Base-by-base conservation (phyloP, 2,113 vertebrate species). In the Lasiurus borealis region DNA sequence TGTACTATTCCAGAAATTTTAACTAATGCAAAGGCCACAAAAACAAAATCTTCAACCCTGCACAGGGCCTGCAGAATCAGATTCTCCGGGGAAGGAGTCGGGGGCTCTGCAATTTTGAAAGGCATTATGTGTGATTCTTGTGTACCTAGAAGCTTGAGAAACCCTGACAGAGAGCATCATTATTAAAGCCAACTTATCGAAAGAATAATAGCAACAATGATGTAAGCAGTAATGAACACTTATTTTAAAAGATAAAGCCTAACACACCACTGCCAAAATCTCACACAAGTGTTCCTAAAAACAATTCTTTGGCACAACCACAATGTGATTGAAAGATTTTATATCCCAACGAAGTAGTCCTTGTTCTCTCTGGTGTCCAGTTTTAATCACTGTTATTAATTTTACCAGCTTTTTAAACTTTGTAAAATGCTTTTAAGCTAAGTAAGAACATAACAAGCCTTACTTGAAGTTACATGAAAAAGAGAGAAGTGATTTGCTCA, bases 231-330 rank as follows among this genome's bases (percentile, higher is more conserved):
- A 90, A 82, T 29, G 78, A 78, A 46, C 72, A 83, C 88, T 81
- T 91, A 82, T 48, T 90, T 72, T 16, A 78, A 93, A 94, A 94
- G 96, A 95, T 50, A 92, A 92, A 95, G 31, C 34, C 95, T 21
- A 36, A 85, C 69, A 59, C 4, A 36, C 18, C 44, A 46, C 71
- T 85, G 91, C 96, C 91, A 91, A 97, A 73, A 88, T 71, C 85
- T 89, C 92, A 36, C 29, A 86, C 94, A 93, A 86, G 21, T 36
- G 66, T 93, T 95, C 83, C 81, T 84, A 57, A 57, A 84, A 80
- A 80, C 34, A 91, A 59, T 44, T 80, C 19, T 82, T 85, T 91
- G 91, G 90, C 95, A 93, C n/a, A 89, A 34, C 6, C 34, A 92
- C 62, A 50, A 52, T 21, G 48, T 21, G 18, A 77, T 2, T 52